Conservation (phyloP, 1,140 invertebrate species). For the Pogonomyrmex barbatus region DNA sequence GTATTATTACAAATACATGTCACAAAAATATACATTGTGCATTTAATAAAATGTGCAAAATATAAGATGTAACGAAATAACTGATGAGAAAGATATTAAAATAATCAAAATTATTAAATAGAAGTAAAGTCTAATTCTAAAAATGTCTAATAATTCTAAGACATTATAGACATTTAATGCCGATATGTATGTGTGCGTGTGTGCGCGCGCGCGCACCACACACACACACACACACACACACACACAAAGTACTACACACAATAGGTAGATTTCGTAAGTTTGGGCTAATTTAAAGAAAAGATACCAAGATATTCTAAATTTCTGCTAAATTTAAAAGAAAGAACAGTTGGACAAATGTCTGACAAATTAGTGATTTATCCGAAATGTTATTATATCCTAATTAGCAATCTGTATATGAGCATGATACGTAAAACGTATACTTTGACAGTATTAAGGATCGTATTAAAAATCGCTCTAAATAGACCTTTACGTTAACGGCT, state of each 20-base stretch:
- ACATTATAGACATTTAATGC: too few relatives aligned
- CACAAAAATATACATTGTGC: not conserved
- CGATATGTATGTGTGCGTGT: too few relatives aligned
- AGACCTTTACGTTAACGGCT: conserved; percentile 23
- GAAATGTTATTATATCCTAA: not conserved
- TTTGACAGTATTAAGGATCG: not conserved
- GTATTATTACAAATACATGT: not conserved
- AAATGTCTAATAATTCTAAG: too few relatives aligned
- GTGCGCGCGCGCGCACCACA: too few relatives aligned
- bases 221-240: too few relatives aligned
- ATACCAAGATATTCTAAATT: not conserved
- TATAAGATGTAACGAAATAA: not conserved
- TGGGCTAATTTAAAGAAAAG: too few relatives aligned
- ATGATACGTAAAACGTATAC: not conserved
- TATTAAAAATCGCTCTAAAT: conserved; percentile 50
- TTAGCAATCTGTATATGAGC: too few relatives aligned
- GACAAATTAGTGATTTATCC: not conserved
- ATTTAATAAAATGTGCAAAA: not conserved
- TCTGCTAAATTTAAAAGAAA: conserved; percentile 4
- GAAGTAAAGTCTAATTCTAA: too few relatives aligned
- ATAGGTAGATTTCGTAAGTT: too few relatives aligned
- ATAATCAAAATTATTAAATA: not conserved
- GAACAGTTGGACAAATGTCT: not conserved
- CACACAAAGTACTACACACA: too few relatives aligned
- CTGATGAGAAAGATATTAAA: not conserved